Base-by-base conservation (phyloP, 2,113 vertebrate genomes). In the Coptodon bakossiorum region DNA sequence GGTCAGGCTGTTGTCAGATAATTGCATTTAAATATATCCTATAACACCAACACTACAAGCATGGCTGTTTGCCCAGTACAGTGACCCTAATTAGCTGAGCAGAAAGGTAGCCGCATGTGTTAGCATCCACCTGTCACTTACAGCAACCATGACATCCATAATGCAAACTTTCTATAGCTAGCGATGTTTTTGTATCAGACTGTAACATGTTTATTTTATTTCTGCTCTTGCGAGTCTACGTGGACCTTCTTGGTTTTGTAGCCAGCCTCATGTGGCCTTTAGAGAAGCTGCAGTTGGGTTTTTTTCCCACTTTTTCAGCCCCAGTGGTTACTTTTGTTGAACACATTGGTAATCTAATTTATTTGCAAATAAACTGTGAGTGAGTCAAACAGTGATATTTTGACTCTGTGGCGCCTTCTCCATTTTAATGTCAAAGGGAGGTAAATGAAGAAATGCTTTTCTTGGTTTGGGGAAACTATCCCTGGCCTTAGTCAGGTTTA, bases 161-260 rank as follows among this genome's bases (percentile, higher is more conserved):
- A 40, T 40, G 19, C 19, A 40, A 68, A 68, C 36, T 14, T 63
- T n/a, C 61, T 36, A 66, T 7, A 36, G 61, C 61, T 19, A 66
- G 61, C 10, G 0, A 38, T n/a, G 31, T 43, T 71, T 71, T 71
- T 71, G 66, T 24, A 71, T 40, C n/a, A 1, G 22, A 40, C n/a
- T 24, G 36, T 9, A 24, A 68, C 36, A 40, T 40, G 12, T 71
- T 71, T 71, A 43, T 43, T 71, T 16, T 71, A 71, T 14, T 71
- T 43, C 66, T 43, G 36, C 12, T 6, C 0, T 43, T 43, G 66
- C 1, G 1, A 45, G 22, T 17, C 3, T 6, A 24, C 2, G 2
- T 22, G n/a, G n/a, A 71, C 1, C 3, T 9, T 43, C 66, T 0
- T 16, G n/a, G 12, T 43, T 43, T 71, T 43, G 66, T 43, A 9